phyloP scores from a whole-genome alignment of 1,140 invertebrate genomes.

The Tenebrio molitor region DNA sequence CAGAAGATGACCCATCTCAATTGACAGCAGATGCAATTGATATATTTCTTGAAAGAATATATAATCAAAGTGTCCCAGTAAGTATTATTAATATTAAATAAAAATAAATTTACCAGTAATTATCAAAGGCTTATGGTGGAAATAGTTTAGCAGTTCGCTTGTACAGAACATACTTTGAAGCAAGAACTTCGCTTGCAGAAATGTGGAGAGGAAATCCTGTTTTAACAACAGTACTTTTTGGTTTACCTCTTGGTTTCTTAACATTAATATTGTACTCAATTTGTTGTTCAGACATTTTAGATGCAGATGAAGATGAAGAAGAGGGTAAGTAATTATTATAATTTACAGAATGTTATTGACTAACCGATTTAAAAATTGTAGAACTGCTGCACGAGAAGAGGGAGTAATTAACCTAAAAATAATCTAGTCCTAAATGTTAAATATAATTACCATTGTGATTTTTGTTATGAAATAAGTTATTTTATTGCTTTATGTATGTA shows the following conservation, averaged over 20 bases:
- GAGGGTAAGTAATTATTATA: too few relatives aligned
- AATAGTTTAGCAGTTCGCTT: conserved; percentile 79
- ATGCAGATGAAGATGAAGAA: conserved; percentile 88
- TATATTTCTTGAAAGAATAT: conserved; percentile 82
- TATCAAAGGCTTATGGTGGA: conserved; percentile 85
- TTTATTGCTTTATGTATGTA: conserved; percentile 8
- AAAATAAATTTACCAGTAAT: too few relatives aligned
- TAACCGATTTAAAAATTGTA: conserved; percentile 30
- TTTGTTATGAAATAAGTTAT: conserved; percentile 6
- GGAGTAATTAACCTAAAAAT: conserved; percentile 62
- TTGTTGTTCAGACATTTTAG: conserved; percentile 93
- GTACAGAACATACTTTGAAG: conserved; percentile 85
- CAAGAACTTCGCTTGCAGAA: conserved; percentile 77
- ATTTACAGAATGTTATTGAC: background rate
- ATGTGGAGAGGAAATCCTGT: conserved; percentile 95
- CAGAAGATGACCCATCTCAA: conserved; percentile 84
- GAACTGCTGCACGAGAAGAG: conserved; percentile 66
- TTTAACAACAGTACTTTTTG: conserved; percentile 88
- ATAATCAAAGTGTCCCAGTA: conserved; percentile 80
- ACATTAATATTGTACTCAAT: conserved; percentile 95
- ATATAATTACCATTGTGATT: background rate
- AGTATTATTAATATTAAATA: conserved; percentile 62
- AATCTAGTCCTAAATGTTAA: conserved; percentile 17
- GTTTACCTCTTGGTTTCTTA: conserved; percentile 90
- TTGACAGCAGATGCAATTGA: conserved; percentile 85